phyloP scores from a whole-genome alignment of 2,797 vertebrate species.

The Tenualosa ilisha region DNA sequence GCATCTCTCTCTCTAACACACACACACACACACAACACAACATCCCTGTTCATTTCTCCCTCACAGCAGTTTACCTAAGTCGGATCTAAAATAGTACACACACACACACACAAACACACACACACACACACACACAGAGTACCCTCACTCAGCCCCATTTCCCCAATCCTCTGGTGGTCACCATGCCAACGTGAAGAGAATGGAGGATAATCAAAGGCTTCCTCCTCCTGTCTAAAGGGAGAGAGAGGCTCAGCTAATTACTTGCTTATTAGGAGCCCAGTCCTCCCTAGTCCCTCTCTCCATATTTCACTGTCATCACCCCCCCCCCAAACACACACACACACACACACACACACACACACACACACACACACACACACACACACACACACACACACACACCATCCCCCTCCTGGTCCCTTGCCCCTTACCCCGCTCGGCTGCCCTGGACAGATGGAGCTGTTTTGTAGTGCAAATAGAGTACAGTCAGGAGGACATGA shows the following conservation, averaged over 20 bases:
- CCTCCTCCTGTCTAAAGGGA: conserved; percentile 11
- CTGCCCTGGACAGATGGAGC: not conserved
- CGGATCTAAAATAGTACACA: not conserved
- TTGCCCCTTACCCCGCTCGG: not conserved
- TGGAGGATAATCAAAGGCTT: conserved; percentile 9
- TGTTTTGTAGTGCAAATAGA: not conserved
- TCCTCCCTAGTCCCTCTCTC: not conserved
- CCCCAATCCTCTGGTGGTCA: conserved; percentile 14
- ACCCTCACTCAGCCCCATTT: not conserved
- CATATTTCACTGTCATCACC: not conserved
- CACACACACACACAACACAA: not conserved
- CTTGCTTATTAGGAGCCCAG: not conserved
- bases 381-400: too few species aligned
- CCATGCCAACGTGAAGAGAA: conserved; percentile 21
- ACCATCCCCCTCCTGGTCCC: not conserved
- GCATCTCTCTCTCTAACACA: not conserved
- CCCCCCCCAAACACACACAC: not conserved
- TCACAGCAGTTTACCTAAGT: not conserved
- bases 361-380: too few species aligned
- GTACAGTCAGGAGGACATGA: not conserved
- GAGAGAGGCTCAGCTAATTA: not conserved
- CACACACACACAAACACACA: not conserved
- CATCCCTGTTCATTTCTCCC: not conserved
- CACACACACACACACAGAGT: not conserved
- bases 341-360: too few species aligned